Conservation (phyloP, 2,113 vertebrate species). For the Tinamus guttatus region DNA sequence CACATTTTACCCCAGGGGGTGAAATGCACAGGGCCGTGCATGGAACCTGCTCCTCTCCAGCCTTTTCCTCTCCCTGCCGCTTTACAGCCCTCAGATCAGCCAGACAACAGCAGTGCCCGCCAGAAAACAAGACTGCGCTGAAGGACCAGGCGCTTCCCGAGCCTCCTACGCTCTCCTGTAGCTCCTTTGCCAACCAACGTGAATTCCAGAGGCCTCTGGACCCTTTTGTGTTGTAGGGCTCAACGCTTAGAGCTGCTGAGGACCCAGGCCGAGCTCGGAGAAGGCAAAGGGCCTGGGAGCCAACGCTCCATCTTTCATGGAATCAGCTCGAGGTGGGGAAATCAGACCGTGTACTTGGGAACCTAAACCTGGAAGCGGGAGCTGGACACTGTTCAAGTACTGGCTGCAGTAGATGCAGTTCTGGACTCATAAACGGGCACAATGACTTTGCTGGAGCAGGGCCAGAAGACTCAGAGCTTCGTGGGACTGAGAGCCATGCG, state of each 20-base stretch:
- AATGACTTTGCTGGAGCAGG: neutral
- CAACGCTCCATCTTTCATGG: neutral
- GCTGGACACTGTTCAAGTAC: fast-evolving
- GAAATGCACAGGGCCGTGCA: neutral
- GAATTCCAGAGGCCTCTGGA: neutral
- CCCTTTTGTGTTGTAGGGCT: neutral
- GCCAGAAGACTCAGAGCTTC: neutral
- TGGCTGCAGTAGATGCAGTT: neutral
- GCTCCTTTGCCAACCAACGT: neutral
- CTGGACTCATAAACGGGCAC: neutral
- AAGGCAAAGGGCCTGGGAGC: neutral
- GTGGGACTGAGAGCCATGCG: neutral
- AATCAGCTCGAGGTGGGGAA: neutral
- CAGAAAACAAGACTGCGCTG: neutral
- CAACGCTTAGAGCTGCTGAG: neutral
- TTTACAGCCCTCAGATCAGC: neutral
- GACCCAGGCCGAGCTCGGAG: neutral
- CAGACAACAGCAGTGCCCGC: neutral
- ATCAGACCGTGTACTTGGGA: neutral
- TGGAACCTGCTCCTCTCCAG: neutral
- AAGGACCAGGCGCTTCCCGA: fast-evolving
- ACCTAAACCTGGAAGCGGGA: neutral
- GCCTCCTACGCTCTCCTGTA: neutral
- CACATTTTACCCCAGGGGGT: fast-evolving
- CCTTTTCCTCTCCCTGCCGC: neutral